Percentiles rank a stretch among this genome's conserved stretches.
These are phyloP conservation scores for Platyura marginata DNA, from an alignment of 1,140 invertebrate genomes.

Conservation along the genomic window DNA sequence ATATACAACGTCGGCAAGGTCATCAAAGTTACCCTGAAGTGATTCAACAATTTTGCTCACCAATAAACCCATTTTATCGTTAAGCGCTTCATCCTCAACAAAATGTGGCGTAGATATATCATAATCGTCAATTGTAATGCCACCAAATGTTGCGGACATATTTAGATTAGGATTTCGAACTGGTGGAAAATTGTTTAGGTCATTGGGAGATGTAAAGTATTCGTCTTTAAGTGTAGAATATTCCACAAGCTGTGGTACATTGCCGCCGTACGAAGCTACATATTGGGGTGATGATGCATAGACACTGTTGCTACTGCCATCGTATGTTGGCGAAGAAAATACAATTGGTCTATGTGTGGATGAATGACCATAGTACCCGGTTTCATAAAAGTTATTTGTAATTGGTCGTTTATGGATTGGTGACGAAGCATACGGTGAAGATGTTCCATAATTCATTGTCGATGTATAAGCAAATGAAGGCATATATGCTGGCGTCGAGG, in stretches of 20 bases:
- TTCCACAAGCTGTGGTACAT: background rate
- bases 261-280: background rate
- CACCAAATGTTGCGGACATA: conserved; percentile 36
- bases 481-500: background rate
- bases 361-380: conserved; percentile 19
- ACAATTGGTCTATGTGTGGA: conserved; percentile 15
- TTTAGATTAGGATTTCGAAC: conserved; percentile 65
- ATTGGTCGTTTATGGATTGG: background rate
- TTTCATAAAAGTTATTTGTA: conserved; percentile 22
- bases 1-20: conserved; percentile 50
- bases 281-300: background rate
- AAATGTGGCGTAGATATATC: conserved; percentile 51
- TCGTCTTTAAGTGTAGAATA: conserved; percentile 17
- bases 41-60: conserved; percentile 67
- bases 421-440: conserved; percentile 4
- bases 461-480: background rate
- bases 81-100: conserved; percentile 51
- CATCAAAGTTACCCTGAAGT: conserved; percentile 60
- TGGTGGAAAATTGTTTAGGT: conserved; percentile 61
- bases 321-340: background rate
- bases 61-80: conserved; percentile 60
- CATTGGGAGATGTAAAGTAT: conserved; percentile 40
- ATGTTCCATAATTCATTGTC: conserved; percentile 6
- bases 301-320: background rate
- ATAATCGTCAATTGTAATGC: conserved; percentile 32